These are phyloP conservation scores for Struthidea cinerea DNA, from an alignment of 2,113 vertebrate genomes.

Conservation along the genomic window DNA sequence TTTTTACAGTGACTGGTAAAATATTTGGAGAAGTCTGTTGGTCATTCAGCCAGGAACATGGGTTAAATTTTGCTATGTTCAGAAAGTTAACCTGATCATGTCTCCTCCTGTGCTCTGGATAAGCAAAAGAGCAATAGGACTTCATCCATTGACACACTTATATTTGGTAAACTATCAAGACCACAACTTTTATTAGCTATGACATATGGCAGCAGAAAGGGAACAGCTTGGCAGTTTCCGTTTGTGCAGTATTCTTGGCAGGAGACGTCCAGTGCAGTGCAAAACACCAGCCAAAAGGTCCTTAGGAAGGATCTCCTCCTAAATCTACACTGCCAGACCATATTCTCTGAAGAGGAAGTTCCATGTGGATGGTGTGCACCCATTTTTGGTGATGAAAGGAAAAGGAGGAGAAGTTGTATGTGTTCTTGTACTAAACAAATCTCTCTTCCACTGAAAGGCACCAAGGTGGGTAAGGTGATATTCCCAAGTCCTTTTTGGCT, in stretches of 20 bases:
- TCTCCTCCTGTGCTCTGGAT: background rate
- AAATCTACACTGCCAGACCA: background rate
- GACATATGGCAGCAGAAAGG: background rate
- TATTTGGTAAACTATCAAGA: background rate
- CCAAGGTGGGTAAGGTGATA: background rate
- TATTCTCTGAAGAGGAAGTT: background rate
- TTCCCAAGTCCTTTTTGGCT: background rate
- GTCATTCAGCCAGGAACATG: background rate
- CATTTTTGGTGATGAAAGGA: background rate
- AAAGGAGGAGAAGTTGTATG: background rate
- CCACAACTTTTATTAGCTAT: background rate
- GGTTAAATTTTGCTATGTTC: background rate
- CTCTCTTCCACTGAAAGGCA: background rate
- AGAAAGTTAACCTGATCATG: background rate
- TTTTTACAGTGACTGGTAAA: background rate
- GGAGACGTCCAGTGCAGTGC: background rate
- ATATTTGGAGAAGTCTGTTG: background rate
- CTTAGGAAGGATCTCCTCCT: background rate
- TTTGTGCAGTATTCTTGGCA: background rate
- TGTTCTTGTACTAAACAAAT: background rate
- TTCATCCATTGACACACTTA: background rate
- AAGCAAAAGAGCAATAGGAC: background rate
- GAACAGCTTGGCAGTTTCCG: background rate
- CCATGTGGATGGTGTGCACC: background rate
- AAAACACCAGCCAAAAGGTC: background rate